Conservation (phyloP, 2,797 vertebrate genomes). For the Pagetopsis macropterus region DNA sequence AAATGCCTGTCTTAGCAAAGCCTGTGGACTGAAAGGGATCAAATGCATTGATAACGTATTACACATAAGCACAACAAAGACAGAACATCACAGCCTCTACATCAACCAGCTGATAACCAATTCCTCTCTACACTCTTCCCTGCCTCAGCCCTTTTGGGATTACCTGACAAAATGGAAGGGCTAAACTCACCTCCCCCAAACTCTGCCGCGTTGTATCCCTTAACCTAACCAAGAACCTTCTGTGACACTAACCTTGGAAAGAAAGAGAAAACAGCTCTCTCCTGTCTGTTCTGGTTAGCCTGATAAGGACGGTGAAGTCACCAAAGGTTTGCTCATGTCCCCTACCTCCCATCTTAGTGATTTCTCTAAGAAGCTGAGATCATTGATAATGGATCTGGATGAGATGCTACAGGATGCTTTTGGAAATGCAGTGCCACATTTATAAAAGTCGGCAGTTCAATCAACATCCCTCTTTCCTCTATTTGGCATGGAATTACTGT, state of each 20-base stretch:
- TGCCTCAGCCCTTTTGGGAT: not conserved
- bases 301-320: slow-evolving; percentile 4
- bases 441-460: not conserved
- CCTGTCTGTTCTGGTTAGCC: not conserved
- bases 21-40: not conserved
- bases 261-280: slow-evolving; percentile 4
- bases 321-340: not conserved
- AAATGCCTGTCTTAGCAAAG: not conserved
- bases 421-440: not conserved
- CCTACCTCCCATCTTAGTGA: not conserved
- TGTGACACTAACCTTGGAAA: not conserved
- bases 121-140: not conserved
- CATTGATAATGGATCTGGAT: slow-evolving; percentile 1
- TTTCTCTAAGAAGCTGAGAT: slow-evolving; percentile 5
- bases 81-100: not conserved
- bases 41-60: not conserved
- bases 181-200: not conserved
- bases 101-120: not conserved
- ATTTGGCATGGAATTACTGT: not conserved
- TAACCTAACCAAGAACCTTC: not conserved
- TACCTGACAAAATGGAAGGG: not conserved
- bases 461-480: not conserved
- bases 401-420: not conserved
- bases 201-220: not conserved
- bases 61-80: not conserved